These are phyloP conservation scores for Brachyhypopomus occidentalis DNA, from an alignment of 2,113 vertebrate genomes.

Conservation along the genomic window DNA sequence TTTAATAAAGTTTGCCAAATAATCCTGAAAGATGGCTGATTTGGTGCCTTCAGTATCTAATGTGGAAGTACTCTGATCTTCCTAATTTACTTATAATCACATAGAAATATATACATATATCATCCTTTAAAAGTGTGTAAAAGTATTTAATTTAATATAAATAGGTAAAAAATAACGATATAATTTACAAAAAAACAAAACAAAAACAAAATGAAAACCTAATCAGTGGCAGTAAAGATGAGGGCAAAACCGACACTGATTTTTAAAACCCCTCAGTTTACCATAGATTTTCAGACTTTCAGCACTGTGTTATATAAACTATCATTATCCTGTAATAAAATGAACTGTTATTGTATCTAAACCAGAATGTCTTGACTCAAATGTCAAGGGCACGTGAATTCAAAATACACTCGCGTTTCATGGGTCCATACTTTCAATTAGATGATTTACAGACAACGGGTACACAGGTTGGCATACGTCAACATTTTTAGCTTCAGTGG, in stretches of 20 bases:
- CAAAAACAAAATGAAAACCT: conserved; percentile 40
- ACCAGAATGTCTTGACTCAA: neutral
- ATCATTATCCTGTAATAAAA: conserved; percentile 3
- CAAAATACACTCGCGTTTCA: too few species aligned
- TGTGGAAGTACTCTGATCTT: conserved; percentile 12
- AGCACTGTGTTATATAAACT: neutral
- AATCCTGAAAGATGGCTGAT: neutral
- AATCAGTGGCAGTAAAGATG: neutral
- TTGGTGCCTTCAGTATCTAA: neutral
- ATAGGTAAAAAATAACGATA: conserved; percentile 70
- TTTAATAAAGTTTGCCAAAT: neutral
- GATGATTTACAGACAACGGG: conserved; percentile 2
- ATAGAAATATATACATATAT: conserved; percentile 42
- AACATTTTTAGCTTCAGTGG: too few species aligned
- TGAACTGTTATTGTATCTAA: neutral
- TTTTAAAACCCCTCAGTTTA: neutral
- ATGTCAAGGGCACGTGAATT: neutral
- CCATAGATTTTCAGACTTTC: neutral
- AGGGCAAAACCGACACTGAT: too few species aligned
- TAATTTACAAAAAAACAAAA: conserved; percentile 73
- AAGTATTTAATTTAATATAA: conserved; percentile 69
- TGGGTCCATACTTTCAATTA: conserved; percentile 12
- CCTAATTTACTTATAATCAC: conserved; percentile 51
- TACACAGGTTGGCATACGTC: neutral
- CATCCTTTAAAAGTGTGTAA: conserved; percentile 52